These are phyloP conservation scores for Tetraneura akinire DNA, from an alignment of 1,140 invertebrate genomes.

Conservation along the genomic window DNA sequence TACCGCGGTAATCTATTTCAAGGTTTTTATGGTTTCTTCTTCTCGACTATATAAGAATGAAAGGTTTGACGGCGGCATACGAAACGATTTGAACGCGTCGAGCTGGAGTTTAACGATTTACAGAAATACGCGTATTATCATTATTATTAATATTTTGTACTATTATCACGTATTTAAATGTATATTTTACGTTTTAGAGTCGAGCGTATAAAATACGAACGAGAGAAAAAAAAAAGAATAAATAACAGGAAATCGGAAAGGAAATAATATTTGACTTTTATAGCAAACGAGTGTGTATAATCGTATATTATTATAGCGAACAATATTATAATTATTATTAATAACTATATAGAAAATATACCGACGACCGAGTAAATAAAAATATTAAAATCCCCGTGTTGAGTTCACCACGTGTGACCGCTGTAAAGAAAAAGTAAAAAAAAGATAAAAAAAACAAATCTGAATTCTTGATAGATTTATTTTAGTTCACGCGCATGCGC, in stretches of 20 bases:
- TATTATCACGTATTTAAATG: not conserved
- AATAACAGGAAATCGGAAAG: not conserved
- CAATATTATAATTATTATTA: no score
- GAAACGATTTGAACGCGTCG: not conserved
- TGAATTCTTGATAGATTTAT: conserved; percentile 1
- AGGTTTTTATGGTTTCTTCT: not conserved
- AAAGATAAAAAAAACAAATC: no score
- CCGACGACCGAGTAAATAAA: no score
- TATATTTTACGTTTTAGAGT: no score
- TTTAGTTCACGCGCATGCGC: no score
- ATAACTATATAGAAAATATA: no score
- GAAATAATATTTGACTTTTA: not conserved
- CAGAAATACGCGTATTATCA: no score
- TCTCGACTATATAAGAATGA: not conserved
- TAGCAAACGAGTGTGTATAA: not conserved
- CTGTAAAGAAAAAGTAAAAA: no score
- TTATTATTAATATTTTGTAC: conserved; percentile 18
- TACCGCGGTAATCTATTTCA: not conserved
- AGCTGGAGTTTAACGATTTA: not conserved
- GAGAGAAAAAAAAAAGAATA: conserved; percentile 5
- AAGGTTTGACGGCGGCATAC: not conserved
- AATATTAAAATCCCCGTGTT: no score
- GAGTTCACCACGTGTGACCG: no score
- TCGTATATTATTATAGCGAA: no score
- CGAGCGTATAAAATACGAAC: not conserved